Evolutionary conservation across 2,797 vertebrate species (phyloP).

Genomic region (Cheirogaleus major): DNA sequence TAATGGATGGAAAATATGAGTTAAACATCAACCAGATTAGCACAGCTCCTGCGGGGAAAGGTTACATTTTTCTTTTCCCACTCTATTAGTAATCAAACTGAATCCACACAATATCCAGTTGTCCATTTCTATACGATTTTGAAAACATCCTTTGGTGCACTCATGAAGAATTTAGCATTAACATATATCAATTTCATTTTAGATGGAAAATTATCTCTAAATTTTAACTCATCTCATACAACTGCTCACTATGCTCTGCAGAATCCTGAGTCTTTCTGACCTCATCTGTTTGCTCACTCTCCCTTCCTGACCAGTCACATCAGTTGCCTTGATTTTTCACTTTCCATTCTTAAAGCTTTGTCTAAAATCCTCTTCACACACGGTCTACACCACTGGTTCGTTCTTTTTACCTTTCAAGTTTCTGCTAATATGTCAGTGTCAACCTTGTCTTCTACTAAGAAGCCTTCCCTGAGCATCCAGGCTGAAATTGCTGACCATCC

Average conservation of each 20-base stretch:
- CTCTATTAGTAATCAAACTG: slow-evolving; percentile 3
- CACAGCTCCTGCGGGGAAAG: background rate
- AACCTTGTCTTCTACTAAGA: background rate
- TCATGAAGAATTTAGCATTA: background rate
- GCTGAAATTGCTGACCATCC: background rate
- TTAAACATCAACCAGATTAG: background rate
- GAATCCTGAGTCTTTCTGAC: background rate
- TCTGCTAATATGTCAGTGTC: background rate
- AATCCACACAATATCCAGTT: background rate
- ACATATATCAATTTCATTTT: background rate
- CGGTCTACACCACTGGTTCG: background rate
- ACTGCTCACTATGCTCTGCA: background rate
- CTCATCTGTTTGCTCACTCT: rapidly evolving
- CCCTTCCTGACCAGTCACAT: background rate
- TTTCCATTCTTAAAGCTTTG: background rate
- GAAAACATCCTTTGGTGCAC: background rate
- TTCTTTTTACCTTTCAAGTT: background rate
- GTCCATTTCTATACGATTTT: background rate
- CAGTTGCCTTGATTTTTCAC: background rate
- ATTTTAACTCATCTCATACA: background rate
- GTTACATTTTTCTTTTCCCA: background rate
- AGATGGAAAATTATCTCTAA: background rate
- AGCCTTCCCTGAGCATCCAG: background rate
- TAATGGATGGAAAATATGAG: background rate
- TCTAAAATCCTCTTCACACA: background rate